Evolutionary conservation across 2,888 invertebrate genomes (phyloP).

Genomic region (Myopa tessellatipennis): DNA sequence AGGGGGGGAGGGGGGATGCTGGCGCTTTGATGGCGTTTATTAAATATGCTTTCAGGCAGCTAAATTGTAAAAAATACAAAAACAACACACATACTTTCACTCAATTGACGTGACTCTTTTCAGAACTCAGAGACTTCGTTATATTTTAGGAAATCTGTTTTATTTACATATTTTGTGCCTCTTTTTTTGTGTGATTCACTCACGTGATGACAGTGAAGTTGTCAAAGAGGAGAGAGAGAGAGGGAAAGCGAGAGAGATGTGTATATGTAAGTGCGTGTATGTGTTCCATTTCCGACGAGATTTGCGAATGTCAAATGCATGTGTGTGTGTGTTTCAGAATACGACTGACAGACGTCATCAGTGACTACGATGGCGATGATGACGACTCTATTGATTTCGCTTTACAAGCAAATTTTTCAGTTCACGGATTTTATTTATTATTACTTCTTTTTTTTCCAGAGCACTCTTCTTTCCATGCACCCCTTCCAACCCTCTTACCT

Average conservation of each 20-base stretch:
- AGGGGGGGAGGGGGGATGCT: neutral
- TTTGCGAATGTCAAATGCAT: neutral
- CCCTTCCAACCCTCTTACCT: too few relatives aligned
- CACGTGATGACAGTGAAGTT: too few relatives aligned
- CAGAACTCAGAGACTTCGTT: neutral
- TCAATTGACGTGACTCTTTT: neutral
- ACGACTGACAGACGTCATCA: neutral
- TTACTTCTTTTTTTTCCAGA: too few relatives aligned
- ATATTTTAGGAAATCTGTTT: neutral
- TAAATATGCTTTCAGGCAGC: neutral
- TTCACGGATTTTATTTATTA: too few relatives aligned
- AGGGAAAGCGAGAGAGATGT: neutral
- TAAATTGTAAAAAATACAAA: too few relatives aligned
- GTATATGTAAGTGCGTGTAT: neutral
- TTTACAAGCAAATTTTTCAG: too few relatives aligned
- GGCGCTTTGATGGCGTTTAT: neutral
- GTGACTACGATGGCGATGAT: too few relatives aligned
- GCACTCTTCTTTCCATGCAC: too few relatives aligned
- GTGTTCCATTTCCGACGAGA: neutral
- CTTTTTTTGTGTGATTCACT: neutral
- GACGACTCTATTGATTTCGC: too few relatives aligned
- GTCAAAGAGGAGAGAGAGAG: neutral
- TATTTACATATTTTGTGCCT: neutral
- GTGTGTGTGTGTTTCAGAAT: neutral
- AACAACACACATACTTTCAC: too few relatives aligned